phyloP scores from a whole-genome alignment of 1,140 invertebrate genomes.

The Bombyx mandarina region DNA sequence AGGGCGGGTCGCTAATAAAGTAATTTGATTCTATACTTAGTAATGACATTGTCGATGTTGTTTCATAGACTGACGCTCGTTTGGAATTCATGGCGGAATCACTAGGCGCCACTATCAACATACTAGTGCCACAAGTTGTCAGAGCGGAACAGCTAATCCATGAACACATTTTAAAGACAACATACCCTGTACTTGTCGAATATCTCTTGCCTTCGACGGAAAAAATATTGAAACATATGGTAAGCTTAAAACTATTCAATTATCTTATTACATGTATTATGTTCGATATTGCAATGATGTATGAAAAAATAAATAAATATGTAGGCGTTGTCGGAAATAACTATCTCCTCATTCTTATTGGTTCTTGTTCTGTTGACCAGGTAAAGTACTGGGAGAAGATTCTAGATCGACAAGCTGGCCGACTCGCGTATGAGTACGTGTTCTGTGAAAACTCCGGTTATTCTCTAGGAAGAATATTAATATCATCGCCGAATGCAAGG shows the following conservation, averaged over 20 bases:
- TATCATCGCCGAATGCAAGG: conserved; percentile 76
- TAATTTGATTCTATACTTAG: not conserved
- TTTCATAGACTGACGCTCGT: conserved; percentile 53
- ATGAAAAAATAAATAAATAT: not conserved
- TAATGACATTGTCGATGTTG: not conserved
- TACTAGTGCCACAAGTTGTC: conserved; percentile 56
- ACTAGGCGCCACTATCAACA: conserved; percentile 71
- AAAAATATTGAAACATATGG: conserved; percentile 58
- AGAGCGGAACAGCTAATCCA: conserved; percentile 56
- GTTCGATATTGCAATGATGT: not conserved
- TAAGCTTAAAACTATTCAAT: conserved; percentile 20
- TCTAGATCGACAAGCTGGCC: conserved; percentile 83
- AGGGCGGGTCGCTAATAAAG: not conserved
- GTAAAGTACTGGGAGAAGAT: conserved; percentile 86
- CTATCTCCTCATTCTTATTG: not conserved
- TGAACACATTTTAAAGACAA: conserved; percentile 60
- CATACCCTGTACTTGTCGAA: conserved; percentile 58
- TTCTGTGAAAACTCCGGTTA: conserved; percentile 77
- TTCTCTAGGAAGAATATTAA: conserved; percentile 82
- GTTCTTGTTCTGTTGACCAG: conserved; percentile 20
- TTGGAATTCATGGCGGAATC: conserved; percentile 77
- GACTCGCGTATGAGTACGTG: conserved; percentile 85
- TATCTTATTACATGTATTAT: not conserved
- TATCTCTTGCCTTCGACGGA: conserved; percentile 55
- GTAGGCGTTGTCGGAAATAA: not conserved